Evolutionary conservation across 2,888 invertebrate genomes (phyloP), one percentile per base, ranked within the genome.

Genomic region (Timema cristinae): DNA sequence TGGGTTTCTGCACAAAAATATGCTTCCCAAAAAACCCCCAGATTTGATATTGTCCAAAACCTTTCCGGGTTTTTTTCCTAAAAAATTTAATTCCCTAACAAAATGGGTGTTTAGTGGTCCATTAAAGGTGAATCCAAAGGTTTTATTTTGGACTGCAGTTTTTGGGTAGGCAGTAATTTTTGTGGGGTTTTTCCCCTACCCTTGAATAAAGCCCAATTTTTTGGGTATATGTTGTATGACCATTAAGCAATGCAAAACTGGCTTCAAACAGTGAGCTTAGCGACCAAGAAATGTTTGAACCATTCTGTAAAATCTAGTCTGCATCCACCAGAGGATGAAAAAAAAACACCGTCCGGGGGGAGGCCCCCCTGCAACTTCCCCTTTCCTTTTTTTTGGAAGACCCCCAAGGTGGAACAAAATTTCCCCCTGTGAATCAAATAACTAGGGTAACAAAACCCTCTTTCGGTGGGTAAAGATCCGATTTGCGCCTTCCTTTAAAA

Each of bases 201-300:
- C 70, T 70, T 78, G 56, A n/a, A 82, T 75, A 7, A 78, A 69
- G 48, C 78, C 76, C 16, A 79, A 71, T 74, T 81, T 78, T 16
- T 76, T 77, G 50, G n/a, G 77, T 79, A 66, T 82, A 81, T n/a
- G 52, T 52, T 52, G 32, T 48, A 61, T 61, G 61, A 10, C 81
- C 80, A 76, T 82, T 81, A n/a, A 81, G 71, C 32, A 81, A 76
- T 16, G 68, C 52, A 81, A 73, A 7, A 77, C 77, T 66, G 78
- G 78, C 75, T 52, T 77, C 76, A 68, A n/a, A 68, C 67, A 9
- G 76, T 51, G 74, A 77, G 75, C 67, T 79, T 78, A 49, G 75
- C 73, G 68, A 16, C 67, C 16, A 81, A 73, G 76, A 84, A 83
- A 77, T 83, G 80, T 66, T 77, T 72, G 66, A 81, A 77, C 79